phyloP scores from a whole-genome alignment of 2,888 invertebrate genomes.

The Protonemura montana region DNA sequence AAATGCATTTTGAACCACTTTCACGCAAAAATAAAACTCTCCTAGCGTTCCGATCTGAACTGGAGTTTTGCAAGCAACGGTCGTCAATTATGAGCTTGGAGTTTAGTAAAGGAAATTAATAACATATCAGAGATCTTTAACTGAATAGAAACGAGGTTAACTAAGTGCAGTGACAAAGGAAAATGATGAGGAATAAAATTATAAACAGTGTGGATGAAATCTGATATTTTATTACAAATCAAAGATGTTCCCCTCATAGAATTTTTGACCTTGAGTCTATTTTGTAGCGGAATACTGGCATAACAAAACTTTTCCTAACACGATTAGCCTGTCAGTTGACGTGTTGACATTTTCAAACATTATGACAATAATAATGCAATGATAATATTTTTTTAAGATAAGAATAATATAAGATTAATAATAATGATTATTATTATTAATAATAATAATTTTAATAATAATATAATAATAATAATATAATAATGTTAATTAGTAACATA shows the following conservation, averaged over 20 bases:
- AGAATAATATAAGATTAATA: neutral
- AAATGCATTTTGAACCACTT: slow-evolving; percentile 34
- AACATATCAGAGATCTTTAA: neutral
- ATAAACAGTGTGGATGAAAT: slow-evolving; percentile 20
- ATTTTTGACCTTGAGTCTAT: slow-evolving; percentile 10
- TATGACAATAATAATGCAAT: neutral
- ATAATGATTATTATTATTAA: neutral
- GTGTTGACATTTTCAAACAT: neutral
- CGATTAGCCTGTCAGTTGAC: neutral
- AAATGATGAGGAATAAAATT: slow-evolving; percentile 7
- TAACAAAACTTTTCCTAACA: neutral
- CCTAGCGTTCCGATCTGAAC: neutral
- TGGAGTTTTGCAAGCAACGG: neutral
- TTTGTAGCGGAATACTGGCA: slow-evolving; percentile 20
- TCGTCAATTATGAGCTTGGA: neutral
- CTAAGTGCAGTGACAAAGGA: neutral
- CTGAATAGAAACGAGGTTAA: neutral
- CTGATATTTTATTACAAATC: slow-evolving; percentile 33
- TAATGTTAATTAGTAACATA: slow-evolving; percentile 12
- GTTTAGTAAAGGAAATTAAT: neutral
- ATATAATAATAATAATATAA: neutral
- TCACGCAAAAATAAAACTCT: slow-evolving; percentile 5
- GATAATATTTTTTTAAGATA: neutral
- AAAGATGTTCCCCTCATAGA: slow-evolving; percentile 32
- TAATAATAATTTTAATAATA: neutral